Conservation (phyloP, 1,140 invertebrate species). For the Cylas formicarius region DNA sequence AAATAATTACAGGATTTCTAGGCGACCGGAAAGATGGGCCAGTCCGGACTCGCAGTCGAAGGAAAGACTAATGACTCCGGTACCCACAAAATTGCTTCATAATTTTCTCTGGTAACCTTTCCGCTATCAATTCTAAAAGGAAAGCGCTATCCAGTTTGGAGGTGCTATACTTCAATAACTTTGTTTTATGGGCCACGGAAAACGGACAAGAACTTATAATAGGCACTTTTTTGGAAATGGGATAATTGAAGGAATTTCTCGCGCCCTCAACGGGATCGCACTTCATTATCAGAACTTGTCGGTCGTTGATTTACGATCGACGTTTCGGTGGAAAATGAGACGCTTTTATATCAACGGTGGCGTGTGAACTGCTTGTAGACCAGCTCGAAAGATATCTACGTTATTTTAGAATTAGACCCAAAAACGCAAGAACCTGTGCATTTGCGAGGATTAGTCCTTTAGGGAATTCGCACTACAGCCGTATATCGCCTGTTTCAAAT, state of each 20-base stretch:
- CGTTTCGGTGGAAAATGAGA: no score
- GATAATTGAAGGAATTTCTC: conserved; percentile 22
- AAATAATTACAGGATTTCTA: conserved; percentile 4
- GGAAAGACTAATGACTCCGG: conserved; percentile 37
- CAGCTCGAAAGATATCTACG: no score
- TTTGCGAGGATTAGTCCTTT: no score
- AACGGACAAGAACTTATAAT: conserved; percentile 27
- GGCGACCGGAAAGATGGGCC: not conserved
- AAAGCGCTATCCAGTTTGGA: conserved; percentile 26
- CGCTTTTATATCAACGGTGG: no score
- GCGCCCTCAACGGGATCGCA: no score
- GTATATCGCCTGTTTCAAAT: no score
- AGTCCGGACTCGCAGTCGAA: not conserved
- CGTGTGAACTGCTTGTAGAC: no score
- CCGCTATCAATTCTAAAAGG: conserved; percentile 37
- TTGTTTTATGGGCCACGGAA: conserved; percentile 25
- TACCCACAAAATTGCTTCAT: conserved; percentile 41
- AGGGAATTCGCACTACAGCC: no score
- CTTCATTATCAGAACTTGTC: no score
- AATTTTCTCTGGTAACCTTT: conserved; percentile 41
- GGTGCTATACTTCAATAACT: conserved; percentile 32
- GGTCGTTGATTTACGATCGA: no score
- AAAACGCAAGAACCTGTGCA: no score
- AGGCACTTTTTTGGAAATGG: conserved; percentile 20
- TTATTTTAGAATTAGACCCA: no score